Conservation (phyloP, 2,113 vertebrate species). For the Phodopus roborovskii region DNA sequence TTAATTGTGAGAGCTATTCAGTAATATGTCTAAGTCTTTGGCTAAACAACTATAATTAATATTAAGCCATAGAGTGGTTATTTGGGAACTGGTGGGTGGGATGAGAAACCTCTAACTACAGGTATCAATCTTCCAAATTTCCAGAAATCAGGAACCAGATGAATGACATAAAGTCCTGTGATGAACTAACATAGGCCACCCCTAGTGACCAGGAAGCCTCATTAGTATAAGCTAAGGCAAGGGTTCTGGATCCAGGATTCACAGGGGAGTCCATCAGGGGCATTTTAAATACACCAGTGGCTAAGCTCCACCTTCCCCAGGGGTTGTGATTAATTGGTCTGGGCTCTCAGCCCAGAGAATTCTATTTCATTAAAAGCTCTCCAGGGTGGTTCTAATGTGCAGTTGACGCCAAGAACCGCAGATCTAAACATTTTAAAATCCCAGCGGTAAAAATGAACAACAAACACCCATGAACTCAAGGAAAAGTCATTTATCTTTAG, state of each 20-base stretch:
- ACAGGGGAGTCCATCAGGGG: neutral
- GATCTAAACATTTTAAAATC: slow-evolving; percentile 54
- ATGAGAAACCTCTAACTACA: too few relatives aligned
- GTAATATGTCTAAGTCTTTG: too few relatives aligned
- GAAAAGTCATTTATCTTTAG: neutral
- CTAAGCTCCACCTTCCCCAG: neutral
- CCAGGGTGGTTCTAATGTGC: slow-evolving; percentile 44
- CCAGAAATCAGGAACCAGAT: neutral
- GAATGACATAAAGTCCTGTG: neutral
- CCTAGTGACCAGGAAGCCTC: neutral
- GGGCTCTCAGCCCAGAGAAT: slow-evolving; percentile 57
- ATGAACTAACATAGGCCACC: neutral
- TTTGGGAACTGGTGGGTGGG: too few relatives aligned
- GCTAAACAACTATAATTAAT: too few relatives aligned
- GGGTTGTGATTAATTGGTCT: slow-evolving; percentile 59
- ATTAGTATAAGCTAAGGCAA: neutral
- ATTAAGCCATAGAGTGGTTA: too few relatives aligned
- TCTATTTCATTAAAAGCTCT: slow-evolving; percentile 62
- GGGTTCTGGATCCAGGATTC: neutral
- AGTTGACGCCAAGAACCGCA: slow-evolving; percentile 8
- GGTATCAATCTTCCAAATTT: neutral
- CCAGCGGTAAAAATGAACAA: neutral
- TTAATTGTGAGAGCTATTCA: too few relatives aligned
- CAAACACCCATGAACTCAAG: neutral
- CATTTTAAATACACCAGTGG: slow-evolving; percentile 8